A percentile compares a stretch with the other conserved stretches of the same genome.
phyloP scores from a whole-genome alignment of 2,113 vertebrate species.

The Tupaia tana region DNA sequence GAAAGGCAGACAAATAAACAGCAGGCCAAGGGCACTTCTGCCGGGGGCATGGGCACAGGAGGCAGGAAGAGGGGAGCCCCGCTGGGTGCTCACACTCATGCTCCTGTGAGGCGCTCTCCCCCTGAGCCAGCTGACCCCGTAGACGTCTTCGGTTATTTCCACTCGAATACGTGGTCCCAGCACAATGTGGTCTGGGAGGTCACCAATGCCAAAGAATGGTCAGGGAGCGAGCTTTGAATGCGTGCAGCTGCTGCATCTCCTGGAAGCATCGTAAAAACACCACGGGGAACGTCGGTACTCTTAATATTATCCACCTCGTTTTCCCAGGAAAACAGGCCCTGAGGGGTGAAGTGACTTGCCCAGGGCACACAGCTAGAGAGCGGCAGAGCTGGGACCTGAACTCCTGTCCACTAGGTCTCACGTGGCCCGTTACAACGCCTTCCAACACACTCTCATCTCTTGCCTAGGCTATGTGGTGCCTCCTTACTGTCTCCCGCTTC shows the following conservation, averaged over 20 bases:
- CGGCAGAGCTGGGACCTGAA: neutral
- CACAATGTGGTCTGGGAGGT: neutral
- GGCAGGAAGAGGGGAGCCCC: neutral
- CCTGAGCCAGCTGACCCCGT: neutral
- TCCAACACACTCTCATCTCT: neutral
- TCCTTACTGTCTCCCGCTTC: neutral
- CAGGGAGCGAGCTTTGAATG: neutral
- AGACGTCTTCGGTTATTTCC: neutral
- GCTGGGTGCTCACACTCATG: neutral
- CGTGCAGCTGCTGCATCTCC: neutral
- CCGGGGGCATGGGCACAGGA: conserved; percentile 31
- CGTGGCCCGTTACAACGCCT: too few species aligned
- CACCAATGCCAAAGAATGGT: neutral
- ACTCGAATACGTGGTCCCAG: neutral
- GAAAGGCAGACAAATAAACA: conserved; percentile 81
- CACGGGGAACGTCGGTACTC: neutral
- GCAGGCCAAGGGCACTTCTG: conserved; percentile 62
- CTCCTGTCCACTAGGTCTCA: neutral
- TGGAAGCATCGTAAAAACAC: neutral
- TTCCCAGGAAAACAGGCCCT: neutral
- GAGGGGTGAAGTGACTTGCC: neutral
- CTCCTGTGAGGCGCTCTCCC: neutral
- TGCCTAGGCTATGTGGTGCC: neutral
- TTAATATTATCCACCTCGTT: neutral
- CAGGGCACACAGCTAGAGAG: neutral